Conservation (phyloP, 2,888 invertebrate genomes). For the Eupsilia transversa region DNA sequence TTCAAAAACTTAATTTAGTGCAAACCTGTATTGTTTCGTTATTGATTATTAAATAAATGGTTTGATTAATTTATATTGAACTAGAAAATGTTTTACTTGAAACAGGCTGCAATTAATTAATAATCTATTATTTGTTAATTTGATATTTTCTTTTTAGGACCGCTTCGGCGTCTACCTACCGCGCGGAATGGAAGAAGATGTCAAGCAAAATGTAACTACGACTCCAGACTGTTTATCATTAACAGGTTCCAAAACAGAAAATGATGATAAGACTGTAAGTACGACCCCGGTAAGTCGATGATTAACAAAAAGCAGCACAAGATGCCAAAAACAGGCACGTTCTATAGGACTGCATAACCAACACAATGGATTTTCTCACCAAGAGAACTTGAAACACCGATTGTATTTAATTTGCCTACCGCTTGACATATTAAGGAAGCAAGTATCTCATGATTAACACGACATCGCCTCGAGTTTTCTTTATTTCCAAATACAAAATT, state of each 20-base stretch:
- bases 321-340: background rate
- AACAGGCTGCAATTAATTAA: background rate
- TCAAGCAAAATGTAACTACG: slow-evolving; percentile 75
- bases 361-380: background rate
- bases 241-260: background rate
- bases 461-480: no score
- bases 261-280: slow-evolving; percentile 24
- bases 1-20: background rate
- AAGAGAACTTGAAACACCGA: background rate
- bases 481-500: slow-evolving; percentile 1
- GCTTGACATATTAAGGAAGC: background rate
- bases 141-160: slow-evolving; percentile 73
- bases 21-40: background rate
- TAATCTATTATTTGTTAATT: background rate
- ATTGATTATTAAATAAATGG: background rate
- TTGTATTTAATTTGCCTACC: background rate
- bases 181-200: slow-evolving; percentile 49
- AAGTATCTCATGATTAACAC: background rate
- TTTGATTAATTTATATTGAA: background rate
- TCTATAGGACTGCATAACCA: background rate
- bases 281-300: slow-evolving; percentile 54
- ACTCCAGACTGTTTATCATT: slow-evolving; percentile 75
- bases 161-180: slow-evolving; percentile 86
- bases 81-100: background rate
- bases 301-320: background rate